phyloP scores from a whole-genome alignment of 2,113 vertebrate genomes.

The Xyrauchen texanus region DNA sequence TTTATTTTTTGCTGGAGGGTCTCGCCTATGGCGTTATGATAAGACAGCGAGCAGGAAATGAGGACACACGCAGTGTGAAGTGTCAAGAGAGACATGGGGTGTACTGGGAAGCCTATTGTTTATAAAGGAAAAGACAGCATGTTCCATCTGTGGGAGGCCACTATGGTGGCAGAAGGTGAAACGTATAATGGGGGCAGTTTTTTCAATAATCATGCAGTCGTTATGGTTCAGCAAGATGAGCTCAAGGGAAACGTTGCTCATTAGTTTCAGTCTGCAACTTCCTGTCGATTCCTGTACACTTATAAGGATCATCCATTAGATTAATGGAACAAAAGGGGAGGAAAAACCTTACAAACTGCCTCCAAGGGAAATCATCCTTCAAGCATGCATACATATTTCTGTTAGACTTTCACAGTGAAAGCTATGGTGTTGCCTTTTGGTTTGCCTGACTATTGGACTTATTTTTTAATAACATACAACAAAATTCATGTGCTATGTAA shows the following conservation, averaged over 20 bases:
- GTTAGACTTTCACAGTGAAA: background rate
- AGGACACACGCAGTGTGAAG: conserved; percentile 31
- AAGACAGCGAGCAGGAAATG: conserved; percentile 25
- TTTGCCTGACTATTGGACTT: no score
- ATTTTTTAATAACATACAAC: no score
- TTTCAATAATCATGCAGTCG: background rate
- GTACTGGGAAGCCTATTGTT: conserved; percentile 28
- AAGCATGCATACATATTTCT: background rate
- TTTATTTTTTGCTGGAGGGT: no score
- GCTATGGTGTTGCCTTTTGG: background rate
- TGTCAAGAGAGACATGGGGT: conserved; percentile 32
- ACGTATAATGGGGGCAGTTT: background rate
- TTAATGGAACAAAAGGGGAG: background rate
- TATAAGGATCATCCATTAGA: conserved; percentile 9
- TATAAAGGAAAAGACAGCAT: conserved; percentile 31
- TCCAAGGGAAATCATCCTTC: conserved; percentile 27
- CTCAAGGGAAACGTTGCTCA: background rate
- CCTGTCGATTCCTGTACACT: conserved; percentile 18
- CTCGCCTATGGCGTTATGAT: no score
- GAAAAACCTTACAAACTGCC: conserved; percentile 17
- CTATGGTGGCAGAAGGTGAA: conserved; percentile 22
- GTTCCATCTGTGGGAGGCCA: conserved; percentile 17
- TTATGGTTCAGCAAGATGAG: background rate
- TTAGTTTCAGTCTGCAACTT: conserved; percentile 20
- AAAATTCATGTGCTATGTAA: background rate